phyloP scores from a whole-genome alignment of 2,797 vertebrate species.

The Manis pentadactyla region DNA sequence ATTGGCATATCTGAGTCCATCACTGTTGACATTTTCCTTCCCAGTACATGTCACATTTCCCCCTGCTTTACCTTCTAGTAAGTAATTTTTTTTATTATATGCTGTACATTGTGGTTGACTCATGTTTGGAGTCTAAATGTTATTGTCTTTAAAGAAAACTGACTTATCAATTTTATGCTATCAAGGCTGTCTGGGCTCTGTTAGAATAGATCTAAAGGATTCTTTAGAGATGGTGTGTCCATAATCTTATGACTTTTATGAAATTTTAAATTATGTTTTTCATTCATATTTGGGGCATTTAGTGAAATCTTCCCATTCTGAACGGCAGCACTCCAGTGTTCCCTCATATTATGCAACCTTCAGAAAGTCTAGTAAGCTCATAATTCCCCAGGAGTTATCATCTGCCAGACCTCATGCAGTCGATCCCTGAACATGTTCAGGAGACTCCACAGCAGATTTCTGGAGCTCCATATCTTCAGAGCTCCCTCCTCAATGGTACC shows the following conservation, averaged over 20 bases:
- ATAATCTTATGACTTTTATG: not conserved
- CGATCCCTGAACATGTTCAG: not conserved
- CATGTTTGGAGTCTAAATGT: not conserved
- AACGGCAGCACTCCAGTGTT: not conserved
- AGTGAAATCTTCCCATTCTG: not conserved
- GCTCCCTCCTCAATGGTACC: not conserved
- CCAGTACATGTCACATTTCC: not conserved
- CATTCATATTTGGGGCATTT: not conserved
- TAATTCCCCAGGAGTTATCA: not conserved
- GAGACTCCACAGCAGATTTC: not conserved
- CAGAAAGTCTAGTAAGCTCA: not conserved
- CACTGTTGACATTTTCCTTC: not conserved
- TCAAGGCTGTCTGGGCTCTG: not conserved
- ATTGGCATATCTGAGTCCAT: not conserved
- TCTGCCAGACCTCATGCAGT: not conserved
- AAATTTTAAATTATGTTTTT: not conserved
- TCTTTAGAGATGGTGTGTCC: not conserved
- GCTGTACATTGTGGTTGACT: not conserved
- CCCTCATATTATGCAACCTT: not conserved
- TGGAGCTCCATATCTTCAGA: not conserved
- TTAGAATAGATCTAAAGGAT: not conserved
- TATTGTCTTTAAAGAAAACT: not conserved
- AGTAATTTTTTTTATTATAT: not conserved
- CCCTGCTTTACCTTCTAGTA: not conserved
- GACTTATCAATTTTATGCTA: not conserved